Base-by-base conservation (phyloP, 2,888 invertebrate species). In the Patella depressa region DNA sequence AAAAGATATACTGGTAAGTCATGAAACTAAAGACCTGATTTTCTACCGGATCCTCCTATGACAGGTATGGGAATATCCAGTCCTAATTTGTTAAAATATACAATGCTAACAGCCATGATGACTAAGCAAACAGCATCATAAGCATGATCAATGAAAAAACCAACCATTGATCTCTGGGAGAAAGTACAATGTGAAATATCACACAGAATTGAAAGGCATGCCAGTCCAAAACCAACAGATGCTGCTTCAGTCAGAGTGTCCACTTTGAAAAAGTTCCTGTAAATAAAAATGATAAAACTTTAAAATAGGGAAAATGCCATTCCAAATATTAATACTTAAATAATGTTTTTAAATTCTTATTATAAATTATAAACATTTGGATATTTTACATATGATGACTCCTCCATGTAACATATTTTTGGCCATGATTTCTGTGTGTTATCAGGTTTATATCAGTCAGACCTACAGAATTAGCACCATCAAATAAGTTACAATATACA, bases 141-240 rank as follows among this genome's bases (percentile, higher is more conserved):
- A n/a, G 80, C 74, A 70, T 85, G 86, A 72, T 86, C 85, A n/a
- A 86, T 83, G 19, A 85, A 34, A 71, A 82, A 86, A 15, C 79
- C 79, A 2, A 80, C 79, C 3, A 83, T n/a, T 12, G 82, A 72
- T 53, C 83, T 78, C 57, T 79, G 73, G 55, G 80, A 76, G 78
- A 84, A 86, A 69, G 80, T 77, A n/a, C 81, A 78, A 72, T 86
- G 86, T 12, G 84, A 81, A 11, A 84, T 71, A 75, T 86, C 84
- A n/a, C 77, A 74, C 54, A 86, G 77, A 9, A 80, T 74, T 5
- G 77, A 19, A 2, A 84, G 75, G 0, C 80, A 72, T 12, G 81
- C 76, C 78, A 86, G 77, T 4, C 81, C 84, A 12, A 80, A 79
- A 7, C 82, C 82, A 29, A 84, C 82, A 78, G 83, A 82, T 11